A percentile compares a stretch with the other conserved stretches of the same genome.
Evolutionary conservation across 2,888 invertebrate genomes (phyloP).

Genomic region (Leptinotarsa peninsularis): DNA sequence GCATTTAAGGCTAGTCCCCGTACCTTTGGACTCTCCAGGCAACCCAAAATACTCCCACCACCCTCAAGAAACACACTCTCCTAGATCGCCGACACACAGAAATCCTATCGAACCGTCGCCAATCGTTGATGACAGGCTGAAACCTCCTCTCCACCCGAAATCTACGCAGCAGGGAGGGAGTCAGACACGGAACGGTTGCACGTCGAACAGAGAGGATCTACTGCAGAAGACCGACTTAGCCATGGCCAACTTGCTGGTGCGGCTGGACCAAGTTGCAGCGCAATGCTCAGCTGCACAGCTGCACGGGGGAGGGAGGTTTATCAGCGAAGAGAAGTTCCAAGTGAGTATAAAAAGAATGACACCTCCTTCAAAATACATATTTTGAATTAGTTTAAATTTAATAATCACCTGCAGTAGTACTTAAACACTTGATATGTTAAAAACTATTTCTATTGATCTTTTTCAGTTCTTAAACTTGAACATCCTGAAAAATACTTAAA

Average conservation of each 20-base stretch:
- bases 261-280: constrained; percentile 78
- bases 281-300: constrained; percentile 80
- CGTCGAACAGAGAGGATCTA: constrained; percentile 68
- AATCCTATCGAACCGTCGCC: constrained; percentile 18
- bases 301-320: constrained; percentile 80
- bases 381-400: too few species aligned
- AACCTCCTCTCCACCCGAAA: constrained; percentile 14
- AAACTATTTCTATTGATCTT: too few species aligned
- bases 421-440: too few species aligned
- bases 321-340: constrained; percentile 83
- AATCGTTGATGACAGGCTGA: constrained; percentile 27
- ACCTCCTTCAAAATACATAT: background rate
- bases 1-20: constrained; percentile 50
- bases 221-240: constrained; percentile 78
- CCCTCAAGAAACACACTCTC: constrained; percentile 21
- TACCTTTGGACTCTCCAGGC: constrained; percentile 54
- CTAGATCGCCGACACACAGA: constrained; percentile 32
- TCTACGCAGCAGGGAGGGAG: constrained; percentile 24
- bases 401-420: too few species aligned
- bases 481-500: background rate
- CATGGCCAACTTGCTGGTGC: constrained; percentile 75
- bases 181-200: constrained; percentile 56
- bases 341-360: constrained; percentile 61
- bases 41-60: constrained; percentile 30
- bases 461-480: background rate